phyloP scores from a whole-genome alignment of 2,797 vertebrate genomes.

The Pangasius sanitwongsei region DNA sequence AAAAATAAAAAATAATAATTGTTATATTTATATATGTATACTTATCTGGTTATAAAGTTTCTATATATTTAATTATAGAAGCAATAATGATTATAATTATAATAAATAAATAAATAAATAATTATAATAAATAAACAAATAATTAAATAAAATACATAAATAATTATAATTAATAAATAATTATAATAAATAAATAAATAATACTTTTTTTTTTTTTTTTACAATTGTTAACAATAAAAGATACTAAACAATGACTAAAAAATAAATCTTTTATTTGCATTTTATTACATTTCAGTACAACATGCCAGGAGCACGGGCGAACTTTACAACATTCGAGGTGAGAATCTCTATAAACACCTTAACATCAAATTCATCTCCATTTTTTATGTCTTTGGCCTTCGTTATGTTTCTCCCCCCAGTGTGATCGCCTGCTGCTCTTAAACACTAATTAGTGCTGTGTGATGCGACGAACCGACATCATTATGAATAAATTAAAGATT shows the following conservation, averaged over 20 bases:
- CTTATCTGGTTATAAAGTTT: not conserved
- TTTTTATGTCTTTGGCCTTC: not conserved
- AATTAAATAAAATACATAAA: not conserved
- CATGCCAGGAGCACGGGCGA: too few species aligned
- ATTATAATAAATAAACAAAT: not conserved
- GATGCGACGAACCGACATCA: not conserved
- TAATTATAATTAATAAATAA: not conserved
- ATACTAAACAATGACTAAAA: not conserved
- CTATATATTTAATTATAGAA: not conserved
- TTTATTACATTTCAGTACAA: not conserved
- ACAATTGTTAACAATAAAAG: not conserved
- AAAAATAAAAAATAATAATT: not conserved
- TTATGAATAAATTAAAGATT: not conserved
- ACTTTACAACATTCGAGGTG: not conserved
- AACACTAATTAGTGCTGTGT: not conserved
- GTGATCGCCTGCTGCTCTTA: slow-evolving; percentile 27
- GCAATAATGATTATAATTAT: not conserved
- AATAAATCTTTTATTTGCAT: not conserved
- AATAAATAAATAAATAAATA: too few species aligned
- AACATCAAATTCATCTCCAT: not conserved
- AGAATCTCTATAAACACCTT: not conserved
- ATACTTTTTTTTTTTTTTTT: not conserved
- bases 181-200: not conserved
- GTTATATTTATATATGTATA: not conserved
- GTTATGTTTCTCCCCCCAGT: not conserved